These are phyloP conservation scores for Lapara coniferarum DNA, from an alignment of 2,888 invertebrate species.

Conservation along the genomic window DNA sequence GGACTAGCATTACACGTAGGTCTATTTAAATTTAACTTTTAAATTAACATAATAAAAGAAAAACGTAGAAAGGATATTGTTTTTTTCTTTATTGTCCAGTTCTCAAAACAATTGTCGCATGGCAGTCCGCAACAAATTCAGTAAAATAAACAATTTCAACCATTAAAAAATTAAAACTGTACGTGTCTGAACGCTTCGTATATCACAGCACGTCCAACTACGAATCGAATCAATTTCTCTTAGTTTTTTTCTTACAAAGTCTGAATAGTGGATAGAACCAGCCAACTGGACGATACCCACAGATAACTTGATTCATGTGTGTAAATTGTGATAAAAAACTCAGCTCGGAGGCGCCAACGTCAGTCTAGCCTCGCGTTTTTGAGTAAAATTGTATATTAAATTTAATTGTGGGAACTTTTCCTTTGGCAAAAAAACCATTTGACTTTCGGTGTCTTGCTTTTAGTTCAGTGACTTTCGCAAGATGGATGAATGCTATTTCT, in stretches of 20 bases:
- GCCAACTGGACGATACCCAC: constrained; percentile 46
- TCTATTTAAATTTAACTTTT: too few species aligned
- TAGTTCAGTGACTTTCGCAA: constrained; percentile 21
- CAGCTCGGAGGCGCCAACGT: constrained; percentile 27
- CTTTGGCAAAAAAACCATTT: constrained; percentile 14
- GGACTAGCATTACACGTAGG: too few species aligned
- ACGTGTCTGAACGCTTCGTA: constrained; percentile 42
- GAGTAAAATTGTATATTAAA: constrained; percentile 20
- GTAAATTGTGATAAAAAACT: constrained; percentile 28
- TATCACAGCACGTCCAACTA: constrained; percentile 45
- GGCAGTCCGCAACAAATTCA: neutral
- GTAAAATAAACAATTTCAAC: neutral
- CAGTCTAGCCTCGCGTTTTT: constrained; percentile 22
- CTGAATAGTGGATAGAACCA: constrained; percentile 51
- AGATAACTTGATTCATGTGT: constrained; percentile 26
- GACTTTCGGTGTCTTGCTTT: constrained; percentile 9
- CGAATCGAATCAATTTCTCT: constrained; percentile 69
- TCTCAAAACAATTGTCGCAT: neutral
- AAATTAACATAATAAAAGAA: too few species aligned
- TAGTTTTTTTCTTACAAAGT: constrained; percentile 54
- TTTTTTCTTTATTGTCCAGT: too few species aligned
- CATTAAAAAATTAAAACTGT: constrained; percentile 10
- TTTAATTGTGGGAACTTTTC: constrained; percentile 26
- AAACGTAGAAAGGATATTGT: too few species aligned
- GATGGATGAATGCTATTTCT: neutral